phyloP scores from a whole-genome alignment of 2,113 vertebrate species.

The Gnathonemus echidnorhynchus region DNA sequence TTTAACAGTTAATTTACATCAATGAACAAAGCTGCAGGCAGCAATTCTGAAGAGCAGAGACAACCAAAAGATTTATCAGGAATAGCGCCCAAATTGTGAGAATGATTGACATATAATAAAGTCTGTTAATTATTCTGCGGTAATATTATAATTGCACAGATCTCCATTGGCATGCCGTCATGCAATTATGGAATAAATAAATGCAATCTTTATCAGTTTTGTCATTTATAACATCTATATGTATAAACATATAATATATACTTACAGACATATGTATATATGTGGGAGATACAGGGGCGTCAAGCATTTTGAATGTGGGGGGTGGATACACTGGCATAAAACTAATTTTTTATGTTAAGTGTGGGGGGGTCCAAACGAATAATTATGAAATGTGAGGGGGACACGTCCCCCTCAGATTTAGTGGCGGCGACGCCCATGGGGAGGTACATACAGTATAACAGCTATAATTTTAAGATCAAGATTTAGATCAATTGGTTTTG shows the following conservation, averaged over 20 bases:
- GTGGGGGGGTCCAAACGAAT: too few relatives aligned
- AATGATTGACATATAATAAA: not conserved
- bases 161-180: not conserved
- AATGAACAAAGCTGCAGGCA: not conserved
- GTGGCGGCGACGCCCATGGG: too few relatives aligned
- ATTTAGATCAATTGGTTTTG: not conserved
- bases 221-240: not conserved
- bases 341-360: too few relatives aligned
- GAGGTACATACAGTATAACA: not conserved
- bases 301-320: too few relatives aligned
- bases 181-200: not conserved
- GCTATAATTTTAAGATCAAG: not conserved
- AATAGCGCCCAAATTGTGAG: not conserved
- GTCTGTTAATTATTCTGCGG: conserved; percentile 1
- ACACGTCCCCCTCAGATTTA: too few relatives aligned
- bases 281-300: too few relatives aligned
- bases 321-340: too few relatives aligned
- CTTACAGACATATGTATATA: too few relatives aligned
- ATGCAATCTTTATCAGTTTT: not conserved
- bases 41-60: not conserved
- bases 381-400: too few relatives aligned
- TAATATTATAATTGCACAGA: not conserved
- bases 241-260: not conserved
- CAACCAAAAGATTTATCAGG: not conserved
- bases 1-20: not conserved